A percentile compares a stretch with the other conserved stretches of the same genome.
phyloP scores from a whole-genome alignment of 92 coral and sea anemone genomes.

The Pocillopora grandis region DNA sequence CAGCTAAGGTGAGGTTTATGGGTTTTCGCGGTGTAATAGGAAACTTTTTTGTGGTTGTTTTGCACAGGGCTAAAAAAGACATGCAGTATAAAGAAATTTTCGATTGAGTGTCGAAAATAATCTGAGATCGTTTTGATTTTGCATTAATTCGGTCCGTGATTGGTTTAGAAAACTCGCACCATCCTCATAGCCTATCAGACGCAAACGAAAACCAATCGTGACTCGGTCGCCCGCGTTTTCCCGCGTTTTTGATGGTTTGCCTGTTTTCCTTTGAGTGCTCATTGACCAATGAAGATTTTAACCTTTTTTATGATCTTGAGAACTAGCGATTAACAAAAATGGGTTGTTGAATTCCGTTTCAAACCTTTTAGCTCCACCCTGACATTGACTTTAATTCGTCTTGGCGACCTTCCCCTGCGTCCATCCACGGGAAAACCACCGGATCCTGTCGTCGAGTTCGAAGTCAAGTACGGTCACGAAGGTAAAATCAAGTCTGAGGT shows the following conservation, averaged over 20 bases:
- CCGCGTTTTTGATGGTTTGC: no score
- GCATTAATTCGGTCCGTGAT: no score
- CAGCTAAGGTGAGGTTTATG: slow-evolving; percentile 50
- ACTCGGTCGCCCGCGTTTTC: no score
- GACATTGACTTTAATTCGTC: slow-evolving; percentile 82
- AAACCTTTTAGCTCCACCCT: slow-evolving; percentile 63
- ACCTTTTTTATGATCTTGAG: no score
- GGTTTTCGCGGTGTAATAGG: background rate
- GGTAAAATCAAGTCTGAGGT: slow-evolving; percentile 88
- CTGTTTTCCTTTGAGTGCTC: no score
- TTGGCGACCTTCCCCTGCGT: slow-evolving; percentile 89
- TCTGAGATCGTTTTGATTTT: no score
- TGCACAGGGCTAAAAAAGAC: background rate
- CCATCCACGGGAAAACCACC: slow-evolving; percentile 76
- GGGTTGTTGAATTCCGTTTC: background rate
- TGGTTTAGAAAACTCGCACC: no score
- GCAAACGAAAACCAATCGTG: no score
- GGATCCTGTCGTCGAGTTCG: slow-evolving; percentile 84
- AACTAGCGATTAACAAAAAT: background rate
- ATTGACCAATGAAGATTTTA: no score
- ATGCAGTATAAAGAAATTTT: no score
- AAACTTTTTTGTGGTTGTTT: background rate
- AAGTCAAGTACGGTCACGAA: slow-evolving; percentile 77
- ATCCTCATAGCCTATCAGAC: no score
- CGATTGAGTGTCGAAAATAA: no score